phyloP scores from a whole-genome alignment of 2,113 vertebrate species.

The Ornithorhynchus anatinus region DNA sequence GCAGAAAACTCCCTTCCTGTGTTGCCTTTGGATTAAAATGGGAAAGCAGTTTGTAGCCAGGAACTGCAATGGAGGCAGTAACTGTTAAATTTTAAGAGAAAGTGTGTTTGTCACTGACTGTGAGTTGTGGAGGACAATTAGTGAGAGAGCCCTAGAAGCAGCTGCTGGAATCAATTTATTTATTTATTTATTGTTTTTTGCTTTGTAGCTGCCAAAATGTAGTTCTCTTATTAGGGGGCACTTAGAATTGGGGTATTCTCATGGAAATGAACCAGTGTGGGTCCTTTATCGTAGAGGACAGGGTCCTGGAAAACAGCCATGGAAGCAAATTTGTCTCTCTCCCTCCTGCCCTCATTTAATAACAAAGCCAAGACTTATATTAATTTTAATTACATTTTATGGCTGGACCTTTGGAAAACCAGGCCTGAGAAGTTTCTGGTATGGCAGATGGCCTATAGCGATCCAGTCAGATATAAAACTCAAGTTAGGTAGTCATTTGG shows the following conservation, averaged over 20 bases:
- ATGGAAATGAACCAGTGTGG: constrained; percentile 30
- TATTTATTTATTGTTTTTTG: constrained; percentile 40
- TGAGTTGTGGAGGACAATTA: constrained; percentile 54
- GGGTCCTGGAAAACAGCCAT: no score
- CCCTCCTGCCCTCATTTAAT: not conserved
- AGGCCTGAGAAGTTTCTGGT: constrained; percentile 53
- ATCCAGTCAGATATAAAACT: constrained; percentile 58
- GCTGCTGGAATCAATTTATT: constrained; percentile 33
- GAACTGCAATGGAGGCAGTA: constrained; percentile 37
- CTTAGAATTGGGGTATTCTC: constrained; percentile 48
- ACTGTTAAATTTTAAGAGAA: constrained; percentile 47
- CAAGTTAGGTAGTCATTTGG: constrained; percentile 58
- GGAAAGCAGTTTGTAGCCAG: constrained; percentile 48
- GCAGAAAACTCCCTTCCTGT: constrained; percentile 56
- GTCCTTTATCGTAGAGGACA: constrained; percentile 46
- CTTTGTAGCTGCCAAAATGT: constrained; percentile 43
- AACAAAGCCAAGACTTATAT: constrained; percentile 4
- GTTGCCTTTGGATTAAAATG: constrained; percentile 63
- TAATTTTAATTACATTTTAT: constrained; percentile 20
- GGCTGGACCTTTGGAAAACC: constrained; percentile 24
- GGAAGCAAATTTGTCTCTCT: constrained; percentile 37
- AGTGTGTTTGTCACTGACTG: constrained; percentile 46
- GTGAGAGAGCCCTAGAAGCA: constrained; percentile 43
- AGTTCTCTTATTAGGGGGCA: constrained; percentile 49
- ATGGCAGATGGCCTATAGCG: constrained; percentile 50